Base-by-base conservation (phyloP, 1,140 invertebrate genomes). In the Halesus radiatus region DNA sequence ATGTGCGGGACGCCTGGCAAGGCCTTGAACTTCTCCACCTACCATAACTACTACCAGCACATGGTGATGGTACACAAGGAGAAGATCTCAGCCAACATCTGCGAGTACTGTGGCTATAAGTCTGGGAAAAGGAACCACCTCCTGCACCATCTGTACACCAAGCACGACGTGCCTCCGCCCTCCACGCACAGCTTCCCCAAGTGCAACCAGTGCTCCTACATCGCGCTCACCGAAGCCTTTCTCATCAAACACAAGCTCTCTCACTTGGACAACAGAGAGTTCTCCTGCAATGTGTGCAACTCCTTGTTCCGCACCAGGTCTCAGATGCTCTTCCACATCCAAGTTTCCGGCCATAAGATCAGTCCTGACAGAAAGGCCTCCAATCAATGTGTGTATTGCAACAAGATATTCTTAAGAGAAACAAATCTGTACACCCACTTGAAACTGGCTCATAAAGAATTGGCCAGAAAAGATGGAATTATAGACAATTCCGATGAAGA, bases 51-150 rank as follows among this genome's bases (percentile, higher is more conserved):
- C 84, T 90, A 95, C 75, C 92, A 94, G 78, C 96, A 97, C 89
- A 92, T 96, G 86, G 92, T 94, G 45, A 94, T 96, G 82, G 92
- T 95, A 0, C 95, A 97, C 84, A 93, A 93, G 84, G 94, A 96
- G 84, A 94, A 94, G 81, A 94, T 96, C 78, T 93, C 96, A 85
- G 89, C 93, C 2, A 91, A 92, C 26, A 92, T 97, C 75, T 97
- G 96, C 87, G 95, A 96, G 86, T 93, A 96, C 84, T 97, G 95
- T 88, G 96, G 96, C 0, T 92, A 94, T 81, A 93, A 93, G 84
- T 94, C 94, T 15, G 90, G 88, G 0, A 96, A 95, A 84, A 90
- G 95, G 68, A 94, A 95, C 83, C 92, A 95, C 72, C 88, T 96
- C 52, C 89, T 95, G 84, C 95, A 96, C 85, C 96, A 97, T 87